Evolutionary conservation across 2,113 vertebrate genomes (phyloP), one percentile per base, ranked within the genome.

Genomic region (Scortum barcoo): DNA sequence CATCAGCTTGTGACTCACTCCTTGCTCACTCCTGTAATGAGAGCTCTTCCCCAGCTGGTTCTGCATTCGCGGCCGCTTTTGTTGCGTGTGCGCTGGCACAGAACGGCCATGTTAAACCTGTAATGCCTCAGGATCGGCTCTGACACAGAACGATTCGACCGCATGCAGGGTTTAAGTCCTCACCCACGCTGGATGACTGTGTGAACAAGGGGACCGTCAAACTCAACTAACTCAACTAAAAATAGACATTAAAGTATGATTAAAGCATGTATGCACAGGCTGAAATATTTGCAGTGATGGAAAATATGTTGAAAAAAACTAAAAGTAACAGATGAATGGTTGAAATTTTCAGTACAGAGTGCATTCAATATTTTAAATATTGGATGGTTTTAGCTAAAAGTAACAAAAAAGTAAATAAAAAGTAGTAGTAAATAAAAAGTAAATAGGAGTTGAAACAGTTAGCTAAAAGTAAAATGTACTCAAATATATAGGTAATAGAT

Each of bases 1-100:
- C 76, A 76, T 80, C 50, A 69, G 73, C 65, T 24, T 11, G 70
- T 87, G 91, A 91, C 86, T 88, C 82, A 87, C 56, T 68, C 28
- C 53, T 81, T 67, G 19, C 48, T 86, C 71, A 69, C 48, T 63
- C 46, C 70, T 76, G 80, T 67, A 78, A 84, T 73, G 42, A 86
- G 63, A 85, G 67, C 87, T 80, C 65, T 66, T 76, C 58, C 70
- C 50, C 56, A 72, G 65, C 78, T 68, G 70, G 61, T 62, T 71
- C 78, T 80, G 60, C 60, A 72, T 46, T 78, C 70, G 26, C 67
- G 81, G 69, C 69, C 61, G 51, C 44, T 38, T 33, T n/a, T 36
- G 63, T 60, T 73, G 60, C 48, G 70, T 57, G 26, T 40, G 68
- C 66, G 28, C 63, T n/a, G 26, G 38, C 54, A 74, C n/a, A 62